phyloP scores from a whole-genome alignment of 2,113 vertebrate species.

The Ptilonorhynchus violaceus region DNA sequence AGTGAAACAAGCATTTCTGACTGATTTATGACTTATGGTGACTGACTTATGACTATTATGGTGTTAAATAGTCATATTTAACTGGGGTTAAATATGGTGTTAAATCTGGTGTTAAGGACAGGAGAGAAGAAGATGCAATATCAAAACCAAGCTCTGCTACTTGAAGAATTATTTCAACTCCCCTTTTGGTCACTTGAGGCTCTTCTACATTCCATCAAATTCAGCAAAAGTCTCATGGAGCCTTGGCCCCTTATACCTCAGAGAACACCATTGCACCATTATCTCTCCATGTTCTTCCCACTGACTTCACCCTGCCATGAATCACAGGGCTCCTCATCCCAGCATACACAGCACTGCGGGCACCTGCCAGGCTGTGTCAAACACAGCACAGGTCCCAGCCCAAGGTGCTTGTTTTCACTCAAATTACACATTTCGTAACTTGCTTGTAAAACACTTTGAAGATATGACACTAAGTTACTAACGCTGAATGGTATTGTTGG shows the following conservation, averaged over 20 bases:
- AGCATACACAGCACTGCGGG: background rate
- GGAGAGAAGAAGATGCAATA: background rate
- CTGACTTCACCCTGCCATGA: background rate
- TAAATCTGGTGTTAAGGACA: background rate
- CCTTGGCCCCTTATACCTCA: background rate
- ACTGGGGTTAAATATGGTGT: too few relatives aligned
- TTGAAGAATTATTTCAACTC: background rate
- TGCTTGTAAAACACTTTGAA: background rate
- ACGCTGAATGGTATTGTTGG: background rate
- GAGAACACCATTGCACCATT: background rate
- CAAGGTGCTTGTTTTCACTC: background rate
- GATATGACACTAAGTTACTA: background rate
- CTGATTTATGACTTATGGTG: too few relatives aligned
- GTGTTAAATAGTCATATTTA: too few relatives aligned
- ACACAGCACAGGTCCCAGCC: background rate
- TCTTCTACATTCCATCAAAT: background rate
- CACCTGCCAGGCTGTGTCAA: background rate
- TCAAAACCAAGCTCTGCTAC: background rate
- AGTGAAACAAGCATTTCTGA: background rate
- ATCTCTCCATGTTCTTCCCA: background rate
- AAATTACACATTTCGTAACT: background rate
- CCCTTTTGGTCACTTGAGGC: background rate
- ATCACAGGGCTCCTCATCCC: background rate
- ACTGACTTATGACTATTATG: too few relatives aligned
- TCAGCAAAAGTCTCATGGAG: background rate